These are phyloP conservation scores for Otocyon megalotis DNA, from an alignment of 2,113 vertebrate species.

Conservation along the genomic window DNA sequence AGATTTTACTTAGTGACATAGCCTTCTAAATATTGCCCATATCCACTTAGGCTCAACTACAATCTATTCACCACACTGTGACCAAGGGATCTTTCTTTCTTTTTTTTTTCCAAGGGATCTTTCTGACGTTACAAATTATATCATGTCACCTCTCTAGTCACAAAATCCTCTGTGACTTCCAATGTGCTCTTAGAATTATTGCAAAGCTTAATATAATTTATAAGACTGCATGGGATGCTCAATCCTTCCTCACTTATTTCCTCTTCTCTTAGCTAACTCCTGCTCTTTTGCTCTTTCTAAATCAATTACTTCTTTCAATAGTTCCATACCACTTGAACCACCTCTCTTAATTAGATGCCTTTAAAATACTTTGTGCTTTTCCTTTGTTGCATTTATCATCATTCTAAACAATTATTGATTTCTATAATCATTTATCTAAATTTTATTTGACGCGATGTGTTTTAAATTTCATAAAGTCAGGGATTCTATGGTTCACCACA, in stretches of 20 bases:
- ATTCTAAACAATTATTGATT: background rate
- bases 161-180: background rate
- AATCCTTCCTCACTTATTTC: background rate
- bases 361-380: background rate
- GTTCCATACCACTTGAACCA: background rate
- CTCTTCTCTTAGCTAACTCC: background rate
- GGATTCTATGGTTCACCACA: background rate
- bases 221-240: background rate
- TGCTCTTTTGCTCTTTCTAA: background rate
- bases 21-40: background rate
- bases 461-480: constrained; percentile 39
- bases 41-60: background rate
- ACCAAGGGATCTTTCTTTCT: background rate
- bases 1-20: background rate
- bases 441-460: background rate
- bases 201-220: background rate
- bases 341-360: background rate
- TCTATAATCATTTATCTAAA: background rate
- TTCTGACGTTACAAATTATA: background rate
- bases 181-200: background rate
- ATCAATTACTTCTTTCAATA: constrained; percentile 34
- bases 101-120: background rate
- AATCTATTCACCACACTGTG: background rate
- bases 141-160: background rate
- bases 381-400: background rate